Conservation (phyloP, 2,113 vertebrate genomes). For the Nesoenas mayeri region DNA sequence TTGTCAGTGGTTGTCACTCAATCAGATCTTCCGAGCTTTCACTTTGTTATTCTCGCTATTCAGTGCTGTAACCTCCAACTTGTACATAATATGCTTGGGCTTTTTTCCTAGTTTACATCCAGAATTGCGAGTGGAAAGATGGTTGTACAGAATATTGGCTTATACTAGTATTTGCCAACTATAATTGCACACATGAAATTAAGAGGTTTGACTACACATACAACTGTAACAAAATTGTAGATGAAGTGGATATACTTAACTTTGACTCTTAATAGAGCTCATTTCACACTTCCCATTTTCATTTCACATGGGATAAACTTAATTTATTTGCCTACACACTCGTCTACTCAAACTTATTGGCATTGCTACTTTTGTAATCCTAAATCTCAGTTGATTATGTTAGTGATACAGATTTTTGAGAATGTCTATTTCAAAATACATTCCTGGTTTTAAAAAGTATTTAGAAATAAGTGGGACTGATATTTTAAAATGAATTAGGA, state of each 20-base stretch:
- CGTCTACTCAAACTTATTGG: neutral
- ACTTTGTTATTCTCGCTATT: neutral
- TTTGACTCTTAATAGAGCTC: slow-evolving; percentile 2
- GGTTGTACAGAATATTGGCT: neutral
- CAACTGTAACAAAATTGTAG: neutral
- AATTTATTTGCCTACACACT: neutral
- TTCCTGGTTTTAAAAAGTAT: neutral
- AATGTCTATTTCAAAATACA: neutral
- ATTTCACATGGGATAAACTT: neutral
- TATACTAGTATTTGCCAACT: neutral
- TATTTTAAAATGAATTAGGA: neutral
- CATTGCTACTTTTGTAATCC: neutral
- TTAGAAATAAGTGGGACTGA: neutral
- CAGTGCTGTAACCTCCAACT: neutral
- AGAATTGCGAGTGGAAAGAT: neutral
- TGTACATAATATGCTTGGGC: neutral
- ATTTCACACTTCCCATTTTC: slow-evolving; percentile 17
- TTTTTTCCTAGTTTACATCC: neutral
- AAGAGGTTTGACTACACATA: neutral
- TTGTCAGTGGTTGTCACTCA: slow-evolving; percentile 47
- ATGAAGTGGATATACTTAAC: neutral
- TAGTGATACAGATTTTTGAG: neutral
- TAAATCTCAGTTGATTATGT: neutral
- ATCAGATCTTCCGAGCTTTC: neutral
- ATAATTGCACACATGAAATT: neutral